Evolutionary conservation across 2,113 vertebrate species (phyloP), one percentile per base, ranked within the genome.

Genomic region (Motacilla tschutschensis): DNA sequence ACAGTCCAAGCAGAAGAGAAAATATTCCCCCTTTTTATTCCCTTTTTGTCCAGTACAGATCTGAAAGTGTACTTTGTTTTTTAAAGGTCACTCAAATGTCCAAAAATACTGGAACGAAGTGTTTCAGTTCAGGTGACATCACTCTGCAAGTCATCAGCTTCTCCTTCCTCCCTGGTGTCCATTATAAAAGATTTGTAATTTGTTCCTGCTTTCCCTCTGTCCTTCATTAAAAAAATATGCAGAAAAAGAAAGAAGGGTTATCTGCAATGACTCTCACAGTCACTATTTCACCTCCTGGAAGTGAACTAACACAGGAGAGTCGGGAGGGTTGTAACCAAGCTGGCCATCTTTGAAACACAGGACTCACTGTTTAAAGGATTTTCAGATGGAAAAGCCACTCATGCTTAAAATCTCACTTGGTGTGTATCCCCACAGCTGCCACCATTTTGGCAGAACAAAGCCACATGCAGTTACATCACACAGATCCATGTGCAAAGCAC

Each of bases 401-500:
- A 31, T 3, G 12, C 22, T 63, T 46, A 72, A 64, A 79, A 35
- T 33, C 33, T 60, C 58, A 35, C 11, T 38, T 14, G 4, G 6
- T 33, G 12, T 25, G 15, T 36, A 72, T 10, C 18, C 24, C 31
- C 26, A 41, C 40, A 75, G 25, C 17, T 25, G n/a, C 15, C 36
- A 63, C 29, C 21, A 28, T 19, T 82, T 14, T 31, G 40, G 24
- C 36, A 48, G n/a, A 78, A 62, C 28, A 51, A 75, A 71, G 50
- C 24, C 64, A 76, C 20, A 2, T 2, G 41, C 24, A 22, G 33
- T 59, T 79, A 41, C 26, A 53, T 16, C 29, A 38, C 5, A 46
- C 0, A 75, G 25, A 66, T 14, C n/a, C 58, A 38, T 0, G 4
- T 3, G 20, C 7, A 7, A 66, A 53, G 16, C 19, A 43, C 18